A percentile compares a stretch with the other conserved stretches of the same genome.
These are phyloP conservation scores for Habropoda laboriosa DNA, from an alignment of 1,140 invertebrate genomes.

Conservation along the genomic window DNA sequence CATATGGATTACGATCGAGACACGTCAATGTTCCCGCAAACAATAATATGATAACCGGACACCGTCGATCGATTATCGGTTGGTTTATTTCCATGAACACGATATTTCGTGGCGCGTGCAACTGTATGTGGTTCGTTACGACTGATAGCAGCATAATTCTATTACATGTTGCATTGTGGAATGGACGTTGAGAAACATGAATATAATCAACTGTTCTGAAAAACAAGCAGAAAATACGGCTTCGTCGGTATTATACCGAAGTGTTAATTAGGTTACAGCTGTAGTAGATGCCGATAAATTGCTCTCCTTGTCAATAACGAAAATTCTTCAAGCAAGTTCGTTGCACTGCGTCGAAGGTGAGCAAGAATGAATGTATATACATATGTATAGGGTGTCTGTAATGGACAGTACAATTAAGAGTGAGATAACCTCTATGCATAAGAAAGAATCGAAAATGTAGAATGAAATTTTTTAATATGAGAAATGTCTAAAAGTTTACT, in stretches of 20 bases:
- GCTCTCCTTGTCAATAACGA: neutral
- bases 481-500: too few relatives aligned
- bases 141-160: constrained; percentile 5
- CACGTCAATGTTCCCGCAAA: neutral
- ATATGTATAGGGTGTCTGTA: too few relatives aligned
- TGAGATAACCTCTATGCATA: too few relatives aligned
- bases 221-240: neutral
- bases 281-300: neutral
- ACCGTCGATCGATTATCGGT: constrained; percentile 30
- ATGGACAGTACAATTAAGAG: too few relatives aligned
- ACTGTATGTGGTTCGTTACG: neutral
- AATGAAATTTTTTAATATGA: too few relatives aligned
- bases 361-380: neutral
- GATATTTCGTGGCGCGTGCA: constrained; percentile 14
- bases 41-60: constrained; percentile 24
- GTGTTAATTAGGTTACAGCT: neutral
- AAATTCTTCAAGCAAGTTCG: neutral
- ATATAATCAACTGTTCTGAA: neutral
- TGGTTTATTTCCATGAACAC: constrained; percentile 38
- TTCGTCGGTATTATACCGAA: neutral
- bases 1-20: constrained; percentile 12
- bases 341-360: neutral
- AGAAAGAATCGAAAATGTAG: too few relatives aligned
- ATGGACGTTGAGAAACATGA: neutral
- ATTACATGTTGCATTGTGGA: neutral